These are phyloP conservation scores for Campoplex nolae DNA, from an alignment of 2,888 invertebrate species.

Conservation along the genomic window DNA sequence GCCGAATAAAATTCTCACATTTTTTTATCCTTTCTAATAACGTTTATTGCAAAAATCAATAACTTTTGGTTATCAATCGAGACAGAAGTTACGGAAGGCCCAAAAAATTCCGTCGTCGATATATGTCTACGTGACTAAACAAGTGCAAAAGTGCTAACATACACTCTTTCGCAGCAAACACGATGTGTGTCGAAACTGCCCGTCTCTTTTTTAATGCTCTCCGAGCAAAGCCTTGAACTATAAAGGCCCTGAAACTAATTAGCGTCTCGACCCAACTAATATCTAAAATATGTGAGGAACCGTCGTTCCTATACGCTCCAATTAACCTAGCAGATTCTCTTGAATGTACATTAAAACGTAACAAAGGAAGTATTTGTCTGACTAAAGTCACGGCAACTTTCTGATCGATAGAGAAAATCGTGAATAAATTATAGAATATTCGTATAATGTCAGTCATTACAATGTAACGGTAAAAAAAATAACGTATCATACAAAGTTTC, in stretches of 20 bases:
- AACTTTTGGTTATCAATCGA: neutral
- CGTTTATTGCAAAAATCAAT: neutral
- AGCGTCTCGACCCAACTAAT: conserved; percentile 3
- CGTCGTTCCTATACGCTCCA: neutral
- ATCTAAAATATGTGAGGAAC: neutral
- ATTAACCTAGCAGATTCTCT: neutral
- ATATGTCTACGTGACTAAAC: neutral
- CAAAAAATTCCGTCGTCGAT: neutral
- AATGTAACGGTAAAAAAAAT: neutral
- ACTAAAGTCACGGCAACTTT: neutral
- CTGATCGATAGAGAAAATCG: too few species aligned
- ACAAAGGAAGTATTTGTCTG: neutral
- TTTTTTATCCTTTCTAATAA: neutral
- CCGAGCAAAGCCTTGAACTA: conserved; percentile 48
- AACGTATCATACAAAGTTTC: neutral
- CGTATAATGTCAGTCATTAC: neutral
- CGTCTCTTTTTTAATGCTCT: neutral
- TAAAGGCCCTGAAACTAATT: conserved; percentile 47
- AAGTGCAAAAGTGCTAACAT: neutral
- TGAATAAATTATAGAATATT: too few species aligned
- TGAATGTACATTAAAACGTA: neutral
- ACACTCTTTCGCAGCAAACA: neutral
- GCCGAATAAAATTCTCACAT: too few species aligned
- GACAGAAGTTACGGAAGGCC: neutral
- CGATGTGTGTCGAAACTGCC: neutral